Percentiles rank a stretch among this genome's conserved stretches.
Conservation (phyloP, 2,888 invertebrate species). For the Drosophila fulvimacula region DNA sequence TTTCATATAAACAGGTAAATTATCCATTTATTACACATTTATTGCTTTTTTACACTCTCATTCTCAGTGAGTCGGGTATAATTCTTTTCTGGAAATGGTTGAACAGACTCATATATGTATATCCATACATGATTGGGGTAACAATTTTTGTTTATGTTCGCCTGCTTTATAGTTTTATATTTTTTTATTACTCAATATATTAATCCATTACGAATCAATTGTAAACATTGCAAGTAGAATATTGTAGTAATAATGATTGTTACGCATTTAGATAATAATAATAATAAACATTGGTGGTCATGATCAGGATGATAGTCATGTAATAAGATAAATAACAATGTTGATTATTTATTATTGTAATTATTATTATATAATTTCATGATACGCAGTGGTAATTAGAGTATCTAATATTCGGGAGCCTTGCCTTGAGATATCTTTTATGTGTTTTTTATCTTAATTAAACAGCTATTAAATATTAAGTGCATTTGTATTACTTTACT, state of each 20-base stretch:
- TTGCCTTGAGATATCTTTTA: too few relatives aligned
- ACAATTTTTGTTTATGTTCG: not conserved
- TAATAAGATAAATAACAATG: too few relatives aligned
- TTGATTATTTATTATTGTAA: too few relatives aligned
- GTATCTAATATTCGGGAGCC: too few relatives aligned
- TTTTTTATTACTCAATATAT: not conserved
- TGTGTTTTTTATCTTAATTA: not conserved
- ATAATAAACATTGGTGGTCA: too few relatives aligned
- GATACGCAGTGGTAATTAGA: too few relatives aligned
- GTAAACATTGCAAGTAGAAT: not conserved
- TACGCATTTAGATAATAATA: too few relatives aligned
- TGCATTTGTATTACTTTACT: not conserved
- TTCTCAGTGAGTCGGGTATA: not conserved
- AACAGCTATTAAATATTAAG: not conserved
- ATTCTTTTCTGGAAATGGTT: not conserved
- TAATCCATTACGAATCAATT: not conserved
- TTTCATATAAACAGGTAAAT: slow-evolving; percentile 4
- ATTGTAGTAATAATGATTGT: too few relatives aligned
- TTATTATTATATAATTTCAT: too few relatives aligned
- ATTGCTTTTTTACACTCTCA: not conserved
- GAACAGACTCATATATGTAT: not conserved
- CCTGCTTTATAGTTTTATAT: not conserved
- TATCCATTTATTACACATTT: slow-evolving; percentile 4
- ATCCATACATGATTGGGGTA: not conserved
- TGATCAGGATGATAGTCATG: too few relatives aligned